Base-by-base conservation (phyloP, 2,797 vertebrate species). In the Sebastes steindachneri region DNA sequence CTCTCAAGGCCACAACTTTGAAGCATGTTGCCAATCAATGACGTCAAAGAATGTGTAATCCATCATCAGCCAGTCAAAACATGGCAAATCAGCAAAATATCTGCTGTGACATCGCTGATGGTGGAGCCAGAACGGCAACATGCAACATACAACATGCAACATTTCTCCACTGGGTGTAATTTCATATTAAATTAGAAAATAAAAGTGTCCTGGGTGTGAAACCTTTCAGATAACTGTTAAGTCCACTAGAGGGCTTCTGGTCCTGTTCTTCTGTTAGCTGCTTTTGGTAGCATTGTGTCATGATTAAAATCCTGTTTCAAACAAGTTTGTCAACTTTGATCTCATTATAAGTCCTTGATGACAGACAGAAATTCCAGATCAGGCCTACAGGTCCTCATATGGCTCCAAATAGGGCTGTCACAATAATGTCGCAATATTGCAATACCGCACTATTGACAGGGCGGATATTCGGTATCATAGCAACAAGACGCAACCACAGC, bases 181-280 rank as follows among this genome's bases (percentile, higher is more conserved):
- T 45, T 4, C 4, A 0, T 15, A 1, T 55, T 54, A 37, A 21
- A 37, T 25, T 29, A 26, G 25, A 53, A 17, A 54, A 70, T 2
- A 33, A 71, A 25, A 45, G 7, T 59, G 54, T 12, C 48, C 2
- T 60, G 10, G 51, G n/a, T 53, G 54, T 68, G 17, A 55, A 62
- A 28, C 14, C 3, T 17, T 23, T 74, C 1, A 14, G 41, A 45
- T 45, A 45, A 17, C 41, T 45, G 41, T 31, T 10, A 7, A 37
- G 8, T 17, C 75, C 53, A 86, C 19, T 31, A 76, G 73, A 70
- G 33, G 73, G 73, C n/a, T 41, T 68, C 53, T 59, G 33, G 3
- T 21, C 8, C 6, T 65, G 15, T 37, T 63, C 3, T 29, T 29
- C 14, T 68, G 5, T 45, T 21, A 33, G 45, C n/a, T 64, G 33